phyloP scores from a whole-genome alignment of 2,113 vertebrate genomes.

The Nannospalax galili region DNA sequence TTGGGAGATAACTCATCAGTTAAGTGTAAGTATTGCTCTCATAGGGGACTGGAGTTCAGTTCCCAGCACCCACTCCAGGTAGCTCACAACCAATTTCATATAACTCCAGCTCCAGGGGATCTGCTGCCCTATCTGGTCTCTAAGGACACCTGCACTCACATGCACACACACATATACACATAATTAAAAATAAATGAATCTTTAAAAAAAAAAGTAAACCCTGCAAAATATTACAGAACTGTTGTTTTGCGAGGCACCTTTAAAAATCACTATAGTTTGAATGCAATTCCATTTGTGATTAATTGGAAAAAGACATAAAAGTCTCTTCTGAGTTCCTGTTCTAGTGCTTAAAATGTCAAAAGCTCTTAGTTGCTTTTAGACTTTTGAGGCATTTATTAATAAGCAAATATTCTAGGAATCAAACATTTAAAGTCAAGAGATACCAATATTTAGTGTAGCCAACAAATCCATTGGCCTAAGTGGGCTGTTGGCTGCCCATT shows the following conservation, averaged over 20 bases:
- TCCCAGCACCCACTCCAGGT: not conserved
- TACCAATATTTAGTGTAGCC: not conserved
- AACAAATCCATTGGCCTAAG: not conserved
- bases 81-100: not conserved
- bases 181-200: not conserved
- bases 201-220: not conserved
- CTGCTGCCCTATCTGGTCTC: not conserved
- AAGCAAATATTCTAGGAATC: slow-evolving; percentile 19
- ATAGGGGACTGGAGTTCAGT: no score
- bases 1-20: not conserved
- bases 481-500: not conserved
- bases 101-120: not conserved
- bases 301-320: not conserved
- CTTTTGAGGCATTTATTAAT: slow-evolving; percentile 42
- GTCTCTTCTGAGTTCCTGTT: not conserved
- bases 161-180: not conserved
- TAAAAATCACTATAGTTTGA: not conserved
- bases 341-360: not conserved
- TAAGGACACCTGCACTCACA: not conserved
- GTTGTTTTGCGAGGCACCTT: not conserved
- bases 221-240: not conserved
- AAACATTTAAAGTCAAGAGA: slow-evolving; percentile 43
- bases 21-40: not conserved
- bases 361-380: not conserved
- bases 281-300: not conserved